Conservation (phyloP, 2,888 invertebrate species). For the Netelia melanura region DNA sequence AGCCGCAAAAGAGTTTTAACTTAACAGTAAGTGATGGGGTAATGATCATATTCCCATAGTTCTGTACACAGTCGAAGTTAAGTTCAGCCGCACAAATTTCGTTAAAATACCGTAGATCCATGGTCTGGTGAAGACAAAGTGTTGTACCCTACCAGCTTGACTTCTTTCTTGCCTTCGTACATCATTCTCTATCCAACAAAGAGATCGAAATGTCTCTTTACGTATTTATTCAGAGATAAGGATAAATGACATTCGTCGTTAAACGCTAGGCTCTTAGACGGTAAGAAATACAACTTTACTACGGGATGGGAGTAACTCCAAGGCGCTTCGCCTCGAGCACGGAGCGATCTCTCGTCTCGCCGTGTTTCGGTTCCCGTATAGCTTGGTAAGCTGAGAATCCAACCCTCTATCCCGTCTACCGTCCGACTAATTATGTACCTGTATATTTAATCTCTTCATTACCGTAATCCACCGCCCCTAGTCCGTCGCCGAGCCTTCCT, state of each 20-base stretch:
- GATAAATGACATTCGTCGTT: background rate
- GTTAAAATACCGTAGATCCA: too few relatives aligned
- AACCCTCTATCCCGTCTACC: slow-evolving; percentile 33
- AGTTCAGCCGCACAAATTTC: too few relatives aligned
- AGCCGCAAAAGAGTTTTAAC: too few relatives aligned
- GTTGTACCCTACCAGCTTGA: too few relatives aligned
- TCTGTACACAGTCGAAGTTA: too few relatives aligned
- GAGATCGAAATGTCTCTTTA: background rate
- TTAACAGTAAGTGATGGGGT: too few relatives aligned
- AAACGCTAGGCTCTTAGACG: background rate
- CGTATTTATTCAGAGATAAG: background rate
- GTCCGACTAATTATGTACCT: slow-evolving; percentile 68
- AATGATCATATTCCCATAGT: too few relatives aligned
- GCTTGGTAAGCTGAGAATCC: slow-evolving; percentile 18
- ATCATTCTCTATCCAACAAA: background rate
- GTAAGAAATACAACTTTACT: background rate
- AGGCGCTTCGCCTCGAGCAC: slow-evolving; percentile 5
- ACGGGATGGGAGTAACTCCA: background rate
- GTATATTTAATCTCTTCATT: slow-evolving; percentile 75
- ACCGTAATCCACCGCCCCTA: slow-evolving; percentile 70
- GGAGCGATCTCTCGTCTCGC: background rate
- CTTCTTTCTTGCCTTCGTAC: background rate
- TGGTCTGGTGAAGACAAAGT: too few relatives aligned
- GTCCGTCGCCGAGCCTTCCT: background rate
- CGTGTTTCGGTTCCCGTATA: slow-evolving; percentile 5